Base-by-base conservation (phyloP, 2,888 invertebrate genomes). In the Gisinianus flammeolus region DNA sequence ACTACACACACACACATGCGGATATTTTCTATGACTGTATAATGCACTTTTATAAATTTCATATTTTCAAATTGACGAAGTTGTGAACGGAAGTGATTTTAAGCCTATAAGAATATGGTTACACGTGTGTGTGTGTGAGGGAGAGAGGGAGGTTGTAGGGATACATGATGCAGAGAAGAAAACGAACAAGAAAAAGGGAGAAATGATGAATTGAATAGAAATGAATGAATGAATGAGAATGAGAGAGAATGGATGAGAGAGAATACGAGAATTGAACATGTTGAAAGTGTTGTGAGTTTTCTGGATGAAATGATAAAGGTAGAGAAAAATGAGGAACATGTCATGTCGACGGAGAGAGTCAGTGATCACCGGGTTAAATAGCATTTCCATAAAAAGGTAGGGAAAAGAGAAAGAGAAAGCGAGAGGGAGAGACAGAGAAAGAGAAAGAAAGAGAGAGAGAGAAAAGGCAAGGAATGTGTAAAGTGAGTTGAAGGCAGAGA, bases 261-360 rank as follows among this genome's bases (percentile, higher is more conserved):
- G 69, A 56, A 58, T 28, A 52, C 35, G 12, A 12, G 35, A 35
- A 35, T 35, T 44, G 44, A 16, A 19, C 6, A 16, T 2, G 44
- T 44, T 44, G 56, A 71, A 58, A 75, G 79, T 52, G 62, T 2
- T 28, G 54, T 16, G 70, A 56, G 77, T 24, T 54, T 56, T 52
- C 16, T 22, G 19, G 67, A 30, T 66, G 68, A 54, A 24, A 35
- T 44, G 31, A 71, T 33, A 44, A 26, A 77, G 74, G 52, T 12
- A 30, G 56, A 68, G 30, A 62, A 70, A 26, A 54, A 56, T 71
- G 71, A 71, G 58, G 58, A 71, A 31, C 70, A 30, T 70, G 70
- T 70, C 54, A 70, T 70, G 70, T 70, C 54, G 30, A 24, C 19
- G 58, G 58, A 56, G 71, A 71, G 58, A 71, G 71, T 68, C 68